Evolutionary conservation across 2,888 invertebrate species (phyloP).

Genomic region (Aphrophora alni): DNA sequence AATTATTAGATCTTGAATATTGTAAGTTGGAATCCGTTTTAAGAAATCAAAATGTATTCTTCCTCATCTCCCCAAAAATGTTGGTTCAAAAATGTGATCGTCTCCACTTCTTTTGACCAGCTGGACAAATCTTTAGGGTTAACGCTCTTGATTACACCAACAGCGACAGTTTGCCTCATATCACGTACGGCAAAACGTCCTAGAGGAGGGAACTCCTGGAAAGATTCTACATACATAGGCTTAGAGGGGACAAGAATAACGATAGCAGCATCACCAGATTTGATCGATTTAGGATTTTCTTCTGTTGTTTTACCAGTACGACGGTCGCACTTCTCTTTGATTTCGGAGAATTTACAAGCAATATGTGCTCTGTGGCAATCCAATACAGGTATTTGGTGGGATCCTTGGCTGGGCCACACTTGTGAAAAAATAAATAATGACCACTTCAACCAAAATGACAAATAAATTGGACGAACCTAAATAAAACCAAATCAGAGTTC

Average conservation of each 20-base stretch:
- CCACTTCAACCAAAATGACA: too few relatives aligned
- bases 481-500: too few relatives aligned
- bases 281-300: conserved; percentile 91
- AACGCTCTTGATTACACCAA: conserved; percentile 86
- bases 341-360: conserved; percentile 99
- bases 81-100: not conserved
- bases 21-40: too few relatives aligned
- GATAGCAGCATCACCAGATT: conserved; percentile 89
- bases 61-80: too few relatives aligned
- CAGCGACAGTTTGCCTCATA: conserved; percentile 99
- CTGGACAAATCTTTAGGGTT: not conserved
- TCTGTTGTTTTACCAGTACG: conserved; percentile 97
- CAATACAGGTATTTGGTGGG: conserved; percentile 97
- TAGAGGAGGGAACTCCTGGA: conserved; percentile 96
- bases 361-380: conserved; percentile 99
- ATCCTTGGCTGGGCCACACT: too few relatives aligned
- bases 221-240: conserved; percentile 98
- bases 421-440: too few relatives aligned
- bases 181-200: conserved; percentile 99
- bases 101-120: too few relatives aligned
- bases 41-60: not conserved
- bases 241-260: conserved; percentile 93
- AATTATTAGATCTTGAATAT: too few relatives aligned
- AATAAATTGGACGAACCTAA: too few relatives aligned
- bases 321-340: conserved; percentile 98